Evolutionary conservation across 1,140 invertebrate genomes (phyloP), one percentile per base, ranked within the genome.

Genomic region (Telenomus remus): DNA sequence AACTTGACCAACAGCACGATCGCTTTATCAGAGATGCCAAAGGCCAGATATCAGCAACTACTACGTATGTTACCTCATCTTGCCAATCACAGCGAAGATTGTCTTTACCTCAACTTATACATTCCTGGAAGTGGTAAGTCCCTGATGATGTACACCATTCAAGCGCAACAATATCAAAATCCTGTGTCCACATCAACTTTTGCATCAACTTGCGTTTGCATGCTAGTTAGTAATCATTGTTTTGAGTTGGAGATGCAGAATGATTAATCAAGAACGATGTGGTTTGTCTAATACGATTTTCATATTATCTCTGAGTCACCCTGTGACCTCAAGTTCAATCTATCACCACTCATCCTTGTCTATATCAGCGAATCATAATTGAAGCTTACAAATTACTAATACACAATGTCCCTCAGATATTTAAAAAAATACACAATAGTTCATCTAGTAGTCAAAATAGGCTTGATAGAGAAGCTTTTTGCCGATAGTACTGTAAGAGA

Each of bases 21-120:
- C 15, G 93, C 93, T 4, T 85, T 95, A 8, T 84, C 89, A 59
- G 86, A 85, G 71, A 94, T 94, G 93, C 93, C 93, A 4, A 88
- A 90, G 37, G 92, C 91, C 48, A 86, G 92, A 35, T 93, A 92
- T 87, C 89, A 90, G 79, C 91, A 93, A 81, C 85, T 94, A 53
- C 89, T 90, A 57, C 90, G 89, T 73, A 88, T 93, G 46, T 79
- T 91, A 13, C 92, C 92, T 6, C 88, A 92, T 76, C 87, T 97
- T 27, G 88, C 89, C 70, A 94, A 95, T 81, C 94, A 96, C 85
- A 94, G 91, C 86, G 96, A 97, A 87, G 95, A 97, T 87, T 97
- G 96, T 84, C 91, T 97, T 43, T 94, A 93, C 84, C 90, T 97
- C 73, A 97, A 97, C 84, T 92, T 97, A 56, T 96, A 95, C 83